These are phyloP conservation scores for Malacosoma neustria DNA, from an alignment of 2,888 invertebrate species.

Conservation along the genomic window DNA sequence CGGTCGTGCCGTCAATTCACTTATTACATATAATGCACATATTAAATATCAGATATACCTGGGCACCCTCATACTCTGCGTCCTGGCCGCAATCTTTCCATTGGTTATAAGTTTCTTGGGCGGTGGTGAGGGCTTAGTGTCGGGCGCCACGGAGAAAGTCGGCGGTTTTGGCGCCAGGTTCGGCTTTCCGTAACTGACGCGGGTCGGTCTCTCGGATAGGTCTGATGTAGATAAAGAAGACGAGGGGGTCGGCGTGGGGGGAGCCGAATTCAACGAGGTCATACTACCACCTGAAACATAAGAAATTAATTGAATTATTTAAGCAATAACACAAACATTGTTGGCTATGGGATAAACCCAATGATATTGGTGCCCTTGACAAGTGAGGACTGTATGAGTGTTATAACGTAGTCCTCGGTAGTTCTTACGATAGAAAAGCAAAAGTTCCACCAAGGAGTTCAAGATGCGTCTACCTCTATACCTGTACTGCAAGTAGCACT, in stretches of 20 bases:
- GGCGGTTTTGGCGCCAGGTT: conserved; percentile 90
- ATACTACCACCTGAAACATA: conserved; percentile 54
- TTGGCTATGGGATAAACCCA: no score
- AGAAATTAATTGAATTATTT: background rate
- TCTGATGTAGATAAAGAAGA: conserved; percentile 61
- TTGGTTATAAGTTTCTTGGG: conserved; percentile 78
- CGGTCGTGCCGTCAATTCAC: no score
- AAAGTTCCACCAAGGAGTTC: no score
- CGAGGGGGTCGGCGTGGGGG: conserved; percentile 40
- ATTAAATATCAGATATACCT: no score
- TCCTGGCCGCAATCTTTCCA: conserved; percentile 78
- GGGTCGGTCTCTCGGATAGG: conserved; percentile 54
- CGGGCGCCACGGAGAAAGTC: conserved; percentile 58
- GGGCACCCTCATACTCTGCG: conserved; percentile 90
- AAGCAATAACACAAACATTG: no score
- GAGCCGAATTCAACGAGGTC: conserved; percentile 51
- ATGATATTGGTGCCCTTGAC: no score
- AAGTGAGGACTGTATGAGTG: no score
- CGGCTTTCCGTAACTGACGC: conserved; percentile 83
- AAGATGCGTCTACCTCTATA: no score
- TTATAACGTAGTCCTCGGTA: no score
- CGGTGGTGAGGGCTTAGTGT: conserved; percentile 78
- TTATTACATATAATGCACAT: no score
- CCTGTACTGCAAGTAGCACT: no score
- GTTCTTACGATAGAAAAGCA: no score